Conservation (phyloP, 2,888 invertebrate genomes). For the Heliconius ethilla region DNA sequence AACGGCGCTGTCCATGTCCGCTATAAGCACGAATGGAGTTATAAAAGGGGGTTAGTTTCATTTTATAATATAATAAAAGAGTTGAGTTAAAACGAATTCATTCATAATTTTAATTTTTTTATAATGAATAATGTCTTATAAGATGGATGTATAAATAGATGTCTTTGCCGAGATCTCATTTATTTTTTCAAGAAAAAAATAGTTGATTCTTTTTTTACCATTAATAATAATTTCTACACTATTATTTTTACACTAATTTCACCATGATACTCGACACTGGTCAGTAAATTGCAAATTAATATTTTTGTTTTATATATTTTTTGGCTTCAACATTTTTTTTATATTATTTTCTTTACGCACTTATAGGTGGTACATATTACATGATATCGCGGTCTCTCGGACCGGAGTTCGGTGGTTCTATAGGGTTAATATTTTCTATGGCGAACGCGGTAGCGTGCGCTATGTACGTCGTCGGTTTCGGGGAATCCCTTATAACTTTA, state of each 20-base stretch:
- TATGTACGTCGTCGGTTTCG: slow-evolving; percentile 99
- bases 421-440: slow-evolving; percentile 96
- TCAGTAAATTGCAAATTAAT: no score
- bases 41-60: slow-evolving; percentile 92
- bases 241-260: no score
- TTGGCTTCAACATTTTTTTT: neutral
- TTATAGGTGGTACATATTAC: slow-evolving; percentile 96
- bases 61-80: neutral
- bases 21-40: slow-evolving; percentile 98
- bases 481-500: slow-evolving; percentile 92
- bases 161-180: no score
- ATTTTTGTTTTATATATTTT: neutral
- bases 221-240: neutral
- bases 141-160: no score
- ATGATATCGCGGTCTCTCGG: slow-evolving; percentile 98
- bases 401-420: slow-evolving; percentile 98
- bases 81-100: neutral
- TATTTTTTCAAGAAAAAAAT: no score
- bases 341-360: neutral
- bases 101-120: neutral
- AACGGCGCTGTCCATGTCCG: slow-evolving; percentile 97
- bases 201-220: no score
- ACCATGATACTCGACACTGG: no score
- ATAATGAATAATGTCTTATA: neutral
- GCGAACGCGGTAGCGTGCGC: slow-evolving; percentile 98